These are phyloP conservation scores for Melitaea cinxia DNA, from an alignment of 1,140 invertebrate genomes.

Conservation along the genomic window DNA sequence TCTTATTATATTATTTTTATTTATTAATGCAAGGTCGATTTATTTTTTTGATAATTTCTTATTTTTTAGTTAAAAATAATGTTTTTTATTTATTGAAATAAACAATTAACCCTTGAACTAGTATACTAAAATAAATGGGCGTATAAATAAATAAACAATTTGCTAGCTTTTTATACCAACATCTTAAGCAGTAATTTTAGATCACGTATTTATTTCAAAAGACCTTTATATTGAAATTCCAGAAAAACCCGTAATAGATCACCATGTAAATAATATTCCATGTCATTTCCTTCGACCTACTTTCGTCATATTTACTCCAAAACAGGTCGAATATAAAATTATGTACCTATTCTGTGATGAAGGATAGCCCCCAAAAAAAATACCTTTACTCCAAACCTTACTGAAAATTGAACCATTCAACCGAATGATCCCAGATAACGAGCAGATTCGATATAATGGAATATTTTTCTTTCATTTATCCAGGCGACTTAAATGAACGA, in stretches of 20 bases:
- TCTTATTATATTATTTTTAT: no score
- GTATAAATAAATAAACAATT: no score
- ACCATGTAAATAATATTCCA: neutral
- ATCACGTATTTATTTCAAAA: neutral
- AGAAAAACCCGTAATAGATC: neutral
- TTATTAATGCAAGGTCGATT: no score
- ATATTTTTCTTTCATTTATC: constrained; percentile 3
- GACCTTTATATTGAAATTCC: neutral
- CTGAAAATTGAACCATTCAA: constrained; percentile 24
- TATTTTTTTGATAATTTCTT: no score
- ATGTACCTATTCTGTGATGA: constrained; percentile 13
- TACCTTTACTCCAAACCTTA: constrained; percentile 18
- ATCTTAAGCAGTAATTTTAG: neutral
- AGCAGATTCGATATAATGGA: constrained; percentile 12
- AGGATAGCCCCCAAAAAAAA: constrained; percentile 16
- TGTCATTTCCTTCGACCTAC: neutral
- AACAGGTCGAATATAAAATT: constrained; percentile 10
- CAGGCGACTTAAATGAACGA: neutral
- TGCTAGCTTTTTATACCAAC: no score
- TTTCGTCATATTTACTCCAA: constrained; percentile 10
- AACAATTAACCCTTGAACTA: neutral
- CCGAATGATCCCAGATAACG: constrained; percentile 15
- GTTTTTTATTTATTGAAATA: no score
- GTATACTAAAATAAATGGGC: no score
- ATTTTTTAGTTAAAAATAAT: no score